Evolutionary conservation across 2,797 vertebrate species (phyloP).

Genomic region (Cyprinella venusta): DNA sequence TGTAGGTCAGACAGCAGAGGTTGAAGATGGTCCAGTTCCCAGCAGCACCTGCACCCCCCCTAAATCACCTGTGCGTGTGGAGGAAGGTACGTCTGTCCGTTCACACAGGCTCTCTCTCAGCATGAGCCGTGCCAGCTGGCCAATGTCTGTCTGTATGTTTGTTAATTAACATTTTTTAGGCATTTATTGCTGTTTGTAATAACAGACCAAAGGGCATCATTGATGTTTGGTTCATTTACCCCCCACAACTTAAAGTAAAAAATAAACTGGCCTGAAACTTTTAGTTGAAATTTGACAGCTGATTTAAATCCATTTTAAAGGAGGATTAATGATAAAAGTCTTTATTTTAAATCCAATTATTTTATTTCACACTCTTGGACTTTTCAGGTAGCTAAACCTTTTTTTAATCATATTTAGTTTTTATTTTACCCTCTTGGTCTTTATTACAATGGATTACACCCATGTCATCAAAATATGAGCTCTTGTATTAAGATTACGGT

Average conservation of each 20-base stretch:
- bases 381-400: no score
- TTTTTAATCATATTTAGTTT: background rate
- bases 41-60: slow-evolving; percentile 86
- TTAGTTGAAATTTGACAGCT: no score
- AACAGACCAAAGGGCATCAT: slow-evolving; percentile 76
- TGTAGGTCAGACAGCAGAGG: slow-evolving; percentile 75
- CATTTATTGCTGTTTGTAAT: slow-evolving; percentile 76
- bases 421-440: slow-evolving; percentile 77
- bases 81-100: slow-evolving; percentile 87
- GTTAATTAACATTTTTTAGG: slow-evolving; percentile 73
- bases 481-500: background rate
- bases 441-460: slow-evolving; percentile 89
- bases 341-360: background rate
- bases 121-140: slow-evolving; percentile 61
- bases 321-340: background rate
- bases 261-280: no score
- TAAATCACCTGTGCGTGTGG: slow-evolving; percentile 87
- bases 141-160: slow-evolving; percentile 61
- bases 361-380: no score
- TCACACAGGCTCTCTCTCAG: slow-evolving; percentile 26
- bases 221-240: slow-evolving; percentile 1
- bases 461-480: slow-evolving; percentile 20
- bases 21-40: slow-evolving; percentile 77
- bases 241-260: background rate
- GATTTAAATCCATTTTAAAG: background rate